phyloP scores from a whole-genome alignment of 1,140 invertebrate species.

The Acromyrmex heyeri region DNA sequence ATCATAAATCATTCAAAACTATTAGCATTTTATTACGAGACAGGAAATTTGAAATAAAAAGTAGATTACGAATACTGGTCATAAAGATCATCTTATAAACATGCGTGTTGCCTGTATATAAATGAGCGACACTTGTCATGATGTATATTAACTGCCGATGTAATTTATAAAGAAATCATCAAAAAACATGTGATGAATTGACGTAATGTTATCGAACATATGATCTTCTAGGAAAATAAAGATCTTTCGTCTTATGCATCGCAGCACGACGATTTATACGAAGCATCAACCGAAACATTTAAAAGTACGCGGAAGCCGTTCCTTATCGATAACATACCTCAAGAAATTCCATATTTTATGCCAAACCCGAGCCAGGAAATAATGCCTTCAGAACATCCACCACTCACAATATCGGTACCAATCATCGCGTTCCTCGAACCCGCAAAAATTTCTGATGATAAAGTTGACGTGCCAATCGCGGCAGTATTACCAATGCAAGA shows the following conservation, averaged over 20 bases:
- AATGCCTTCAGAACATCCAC: constrained; percentile 1
- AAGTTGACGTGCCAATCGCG: constrained; percentile 55
- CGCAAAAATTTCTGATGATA: constrained; percentile 37
- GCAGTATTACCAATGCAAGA: constrained; percentile 42
- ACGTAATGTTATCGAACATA: background rate
- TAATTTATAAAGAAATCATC: background rate
- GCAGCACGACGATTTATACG: background rate
- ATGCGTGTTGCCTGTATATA: background rate
- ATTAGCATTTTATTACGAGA: too few species aligned
- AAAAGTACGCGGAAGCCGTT: constrained; percentile 14
- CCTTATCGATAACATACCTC: background rate
- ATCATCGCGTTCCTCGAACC: constrained; percentile 69
- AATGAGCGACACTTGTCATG: background rate
- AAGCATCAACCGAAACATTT: background rate
- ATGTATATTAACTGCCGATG: background rate
- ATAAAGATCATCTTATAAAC: too few species aligned
- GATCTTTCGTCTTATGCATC: background rate
- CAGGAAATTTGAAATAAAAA: too few species aligned
- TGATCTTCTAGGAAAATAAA: constrained; percentile 36
- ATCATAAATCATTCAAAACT: too few species aligned
- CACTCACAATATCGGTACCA: constrained; percentile 50
- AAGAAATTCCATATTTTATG: constrained; percentile 11
- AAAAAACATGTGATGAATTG: background rate
- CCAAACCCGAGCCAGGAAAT: constrained; percentile 7
- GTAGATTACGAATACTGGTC: too few species aligned